A percentile compares a stretch with the other conserved stretches of the same genome.
These are phyloP conservation scores for Scaptomyza montana DNA, from an alignment of 1,140 invertebrate genomes.

Conservation along the genomic window DNA sequence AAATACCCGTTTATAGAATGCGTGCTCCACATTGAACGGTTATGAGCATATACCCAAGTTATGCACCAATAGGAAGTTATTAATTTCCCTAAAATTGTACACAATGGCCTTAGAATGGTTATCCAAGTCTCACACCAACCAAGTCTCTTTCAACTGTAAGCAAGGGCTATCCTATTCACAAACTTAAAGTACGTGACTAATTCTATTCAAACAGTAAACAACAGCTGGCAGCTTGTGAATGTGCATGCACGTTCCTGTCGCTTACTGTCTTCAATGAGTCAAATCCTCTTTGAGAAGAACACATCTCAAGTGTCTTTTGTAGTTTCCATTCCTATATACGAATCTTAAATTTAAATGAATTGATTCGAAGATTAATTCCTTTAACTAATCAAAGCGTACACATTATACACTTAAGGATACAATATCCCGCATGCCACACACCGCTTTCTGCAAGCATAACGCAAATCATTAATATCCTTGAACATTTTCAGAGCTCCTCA, in stretches of 20 bases:
- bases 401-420: neutral
- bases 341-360: neutral
- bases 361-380: neutral
- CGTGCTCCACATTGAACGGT: neutral
- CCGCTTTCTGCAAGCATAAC: conserved; percentile 37
- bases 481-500: conserved; percentile 32
- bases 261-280: neutral
- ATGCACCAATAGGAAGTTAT: neutral
- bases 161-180: too few species aligned
- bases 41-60: neutral
- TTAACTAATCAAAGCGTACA: too few species aligned
- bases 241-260: neutral
- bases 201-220: neutral
- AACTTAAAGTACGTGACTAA: neutral
- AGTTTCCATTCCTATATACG: too few species aligned
- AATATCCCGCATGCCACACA: conserved; percentile 3
- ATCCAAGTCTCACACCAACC: too few species aligned
- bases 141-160: too few species aligned
- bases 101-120: neutral
- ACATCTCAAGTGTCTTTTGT: too few species aligned
- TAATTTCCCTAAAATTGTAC: neutral
- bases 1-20: neutral
- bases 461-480: conserved; percentile 69
- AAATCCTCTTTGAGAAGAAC: too few species aligned
- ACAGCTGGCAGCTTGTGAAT: neutral